Conservation (phyloP, 1,140 invertebrate genomes). For the Neelides sp. region DNA sequence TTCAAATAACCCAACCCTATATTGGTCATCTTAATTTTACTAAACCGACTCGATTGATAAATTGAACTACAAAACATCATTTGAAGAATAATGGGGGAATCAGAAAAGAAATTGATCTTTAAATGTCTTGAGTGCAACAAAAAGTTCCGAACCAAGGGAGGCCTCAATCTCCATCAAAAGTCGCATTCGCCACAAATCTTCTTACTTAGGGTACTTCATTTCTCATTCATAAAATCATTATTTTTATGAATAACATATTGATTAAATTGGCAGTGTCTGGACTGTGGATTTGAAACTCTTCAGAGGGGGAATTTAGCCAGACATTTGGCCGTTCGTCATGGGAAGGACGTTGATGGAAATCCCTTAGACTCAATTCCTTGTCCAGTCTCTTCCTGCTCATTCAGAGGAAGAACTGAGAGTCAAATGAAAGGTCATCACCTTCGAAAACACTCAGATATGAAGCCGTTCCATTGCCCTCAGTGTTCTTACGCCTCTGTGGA, state of each 20-base stretch:
- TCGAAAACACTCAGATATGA: slow-evolving; percentile 31
- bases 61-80: no score
- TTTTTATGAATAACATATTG: slow-evolving; percentile 8
- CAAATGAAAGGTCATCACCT: slow-evolving; percentile 32
- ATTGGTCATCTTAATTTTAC: no score
- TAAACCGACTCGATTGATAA: no score
- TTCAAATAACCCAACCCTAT: no score
- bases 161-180: slow-evolving; percentile 20
- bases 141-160: slow-evolving; percentile 30
- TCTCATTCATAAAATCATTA: neutral
- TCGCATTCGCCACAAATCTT: slow-evolving; percentile 18
- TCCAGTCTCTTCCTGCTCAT: slow-evolving; percentile 30
- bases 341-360: slow-evolving; percentile 30
- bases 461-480: slow-evolving; percentile 39
- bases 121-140: slow-evolving; percentile 30
- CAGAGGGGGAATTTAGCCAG: slow-evolving; percentile 33
- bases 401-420: slow-evolving; percentile 29
- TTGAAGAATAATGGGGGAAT: no score
- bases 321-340: slow-evolving; percentile 32
- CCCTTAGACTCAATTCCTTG: slow-evolving; percentile 28
- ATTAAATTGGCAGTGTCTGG: slow-evolving; percentile 23
- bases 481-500: slow-evolving; percentile 41
- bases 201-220: slow-evolving; percentile 21
- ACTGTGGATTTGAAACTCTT: slow-evolving; percentile 26
- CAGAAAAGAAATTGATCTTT: neutral